Percentiles rank a stretch among this genome's conserved stretches.
These are phyloP conservation scores for Temnothorax unifasciatus DNA, from an alignment of 2,888 invertebrate species.

Conservation along the genomic window DNA sequence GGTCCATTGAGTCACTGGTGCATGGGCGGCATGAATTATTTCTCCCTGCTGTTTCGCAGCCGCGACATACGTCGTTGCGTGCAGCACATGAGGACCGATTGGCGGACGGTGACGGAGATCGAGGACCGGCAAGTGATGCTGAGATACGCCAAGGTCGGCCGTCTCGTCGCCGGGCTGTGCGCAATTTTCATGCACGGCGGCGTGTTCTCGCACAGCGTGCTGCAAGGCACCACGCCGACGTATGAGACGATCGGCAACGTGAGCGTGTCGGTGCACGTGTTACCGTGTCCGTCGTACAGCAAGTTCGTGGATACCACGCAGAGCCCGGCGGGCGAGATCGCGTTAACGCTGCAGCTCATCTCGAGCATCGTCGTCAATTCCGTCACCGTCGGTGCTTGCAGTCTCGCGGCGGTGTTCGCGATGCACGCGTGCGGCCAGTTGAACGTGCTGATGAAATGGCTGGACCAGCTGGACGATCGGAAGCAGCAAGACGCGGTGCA, in stretches of 20 bases:
- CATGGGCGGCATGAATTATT: constrained; percentile 77
- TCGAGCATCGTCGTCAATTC: constrained; percentile 62
- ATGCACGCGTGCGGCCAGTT: constrained; percentile 75
- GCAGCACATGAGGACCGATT: constrained; percentile 72
- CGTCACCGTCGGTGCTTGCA: constrained; percentile 61
- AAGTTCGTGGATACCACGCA: constrained; percentile 52
- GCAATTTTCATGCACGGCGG: constrained; percentile 62
- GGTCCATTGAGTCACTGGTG: constrained; percentile 80
- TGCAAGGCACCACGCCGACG: not conserved
- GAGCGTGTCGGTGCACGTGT: constrained; percentile 65
- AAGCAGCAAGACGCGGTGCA: constrained; percentile 8
- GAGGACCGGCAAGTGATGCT: constrained; percentile 71
- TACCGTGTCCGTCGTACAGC: constrained; percentile 69
- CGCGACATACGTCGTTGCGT: constrained; percentile 73
- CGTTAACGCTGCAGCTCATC: constrained; percentile 60
- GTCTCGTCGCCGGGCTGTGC: constrained; percentile 69
- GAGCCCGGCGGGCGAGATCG: constrained; percentile 63
- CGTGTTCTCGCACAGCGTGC: constrained; percentile 45
- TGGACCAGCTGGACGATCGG: constrained; percentile 8
- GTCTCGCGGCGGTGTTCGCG: constrained; percentile 69
- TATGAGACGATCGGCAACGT: not conserved
- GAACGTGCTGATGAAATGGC: constrained; percentile 59
- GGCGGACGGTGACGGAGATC: constrained; percentile 54
- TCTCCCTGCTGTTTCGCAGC: constrained; percentile 65
- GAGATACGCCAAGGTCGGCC: constrained; percentile 71